Evolutionary conservation across 2,888 invertebrate species (phyloP).

Genomic region (Ischnus inquisitorius): DNA sequence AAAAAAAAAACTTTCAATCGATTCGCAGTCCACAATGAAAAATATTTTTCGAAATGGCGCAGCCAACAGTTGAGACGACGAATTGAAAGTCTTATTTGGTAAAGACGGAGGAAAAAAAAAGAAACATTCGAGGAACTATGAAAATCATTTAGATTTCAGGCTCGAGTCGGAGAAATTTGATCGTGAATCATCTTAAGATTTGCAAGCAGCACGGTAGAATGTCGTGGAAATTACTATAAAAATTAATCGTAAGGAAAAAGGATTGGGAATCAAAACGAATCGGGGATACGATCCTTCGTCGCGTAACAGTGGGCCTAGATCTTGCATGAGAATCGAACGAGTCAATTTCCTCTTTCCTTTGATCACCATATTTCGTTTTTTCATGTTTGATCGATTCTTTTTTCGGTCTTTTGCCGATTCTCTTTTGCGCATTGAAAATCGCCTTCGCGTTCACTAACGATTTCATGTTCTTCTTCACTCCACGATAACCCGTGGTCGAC

Average conservation of each 20-base stretch:
- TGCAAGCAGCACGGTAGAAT: not conserved
- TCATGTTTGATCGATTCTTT: conserved; percentile 22
- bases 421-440: conserved; percentile 23
- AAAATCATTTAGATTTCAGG: not conserved
- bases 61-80: not conserved
- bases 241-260: conserved; percentile 14
- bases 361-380: conserved; percentile 31
- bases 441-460: conserved; percentile 3
- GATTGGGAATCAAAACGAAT: conserved; percentile 41
- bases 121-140: not conserved
- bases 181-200: not conserved
- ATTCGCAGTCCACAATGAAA: not conserved
- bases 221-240: not conserved
- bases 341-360: conserved; percentile 34
- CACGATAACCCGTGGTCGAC: conserved; percentile 14
- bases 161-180: not conserved
- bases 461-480: conserved; percentile 10
- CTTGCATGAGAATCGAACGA: conserved; percentile 52
- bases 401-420: conserved; percentile 26
- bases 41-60: not conserved
- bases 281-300: conserved; percentile 10
- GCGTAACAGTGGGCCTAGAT: conserved; percentile 52
- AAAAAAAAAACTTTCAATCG: not conserved
- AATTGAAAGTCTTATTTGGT: not conserved
- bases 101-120: not conserved